Base-by-base conservation (phyloP, 2,113 vertebrate species). In the Sinocyclocheilus maitianheensis region DNA sequence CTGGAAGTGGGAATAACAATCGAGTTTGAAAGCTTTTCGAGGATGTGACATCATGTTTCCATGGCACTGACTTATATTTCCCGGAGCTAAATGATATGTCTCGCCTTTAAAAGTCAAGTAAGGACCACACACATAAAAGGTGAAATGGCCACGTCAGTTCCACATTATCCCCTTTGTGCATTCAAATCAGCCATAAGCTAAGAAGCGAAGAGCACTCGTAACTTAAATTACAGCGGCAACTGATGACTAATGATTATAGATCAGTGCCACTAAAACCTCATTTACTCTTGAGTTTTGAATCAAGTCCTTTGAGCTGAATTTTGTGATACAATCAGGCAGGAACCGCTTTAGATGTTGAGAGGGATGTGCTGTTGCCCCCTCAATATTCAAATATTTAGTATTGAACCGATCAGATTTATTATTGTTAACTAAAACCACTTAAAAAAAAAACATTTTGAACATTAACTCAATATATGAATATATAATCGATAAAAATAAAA, bases 11-110 rank as follows among this genome's bases (percentile, higher is more conserved):
- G 13, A 37, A 40, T 40, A n/a, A 37, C 55, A 40, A 8, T 40
- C 4, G 18, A 40, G 12, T 43, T 18, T 80, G 34, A 37, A 60
- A 62, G 55, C 34, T 80, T 62, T 62, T 80, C 1, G 46, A 26
- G 46, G 3, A 63, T 24, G 34, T 63, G 58, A 46, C 78, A 72
- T 83, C 18, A 30, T 22, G 80, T 82, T 82, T 82, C 43, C 43
- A 67, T 69, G 43, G 62, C 62, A 20, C 43, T 43, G 60, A 48
- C 22, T 81, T 67, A 26, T 18, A 30, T 78, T 55, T 18, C 24
- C 48, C 1, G 4, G 67, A 0, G 67, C 67, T 30, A 58, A 53
- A 22, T 77, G 58, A 55, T 78, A 58, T 0, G 55, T 80, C 77
- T 37, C 77, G 62, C 77, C 22, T 62, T 80, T 62, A 14, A 62